A percentile compares a stretch with the other conserved stretches of the same genome.
These are phyloP conservation scores for Pachycephala philippinensis DNA, from an alignment of 2,113 vertebrate species.

Conservation along the genomic window DNA sequence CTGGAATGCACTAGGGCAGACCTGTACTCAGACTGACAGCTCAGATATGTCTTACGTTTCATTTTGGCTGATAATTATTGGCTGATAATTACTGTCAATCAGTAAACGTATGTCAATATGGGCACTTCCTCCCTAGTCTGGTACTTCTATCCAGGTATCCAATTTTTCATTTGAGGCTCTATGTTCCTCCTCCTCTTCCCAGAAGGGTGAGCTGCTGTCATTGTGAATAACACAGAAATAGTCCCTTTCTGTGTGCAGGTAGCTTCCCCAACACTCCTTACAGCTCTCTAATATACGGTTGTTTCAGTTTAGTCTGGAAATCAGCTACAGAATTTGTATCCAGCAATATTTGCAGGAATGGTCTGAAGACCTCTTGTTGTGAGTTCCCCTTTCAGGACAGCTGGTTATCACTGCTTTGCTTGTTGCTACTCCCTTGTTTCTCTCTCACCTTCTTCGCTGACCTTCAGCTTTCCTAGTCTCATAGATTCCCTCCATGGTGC, in stretches of 20 bases:
- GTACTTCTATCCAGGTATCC: not conserved
- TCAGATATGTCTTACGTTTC: not conserved
- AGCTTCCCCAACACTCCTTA: not conserved
- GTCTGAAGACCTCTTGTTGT: not conserved
- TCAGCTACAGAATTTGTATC: not conserved
- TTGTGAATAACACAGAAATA: not conserved
- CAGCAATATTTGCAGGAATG: not conserved
- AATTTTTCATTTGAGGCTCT: not conserved
- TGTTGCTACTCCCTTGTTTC: not conserved
- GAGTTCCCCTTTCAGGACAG: not conserved
- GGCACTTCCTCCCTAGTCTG: not conserved
- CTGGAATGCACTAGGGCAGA: not conserved
- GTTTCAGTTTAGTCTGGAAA: not conserved
- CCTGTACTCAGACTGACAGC: not conserved
- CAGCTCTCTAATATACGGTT: rapidly evolving
- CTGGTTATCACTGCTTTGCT: not conserved
- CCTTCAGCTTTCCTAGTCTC: not conserved
- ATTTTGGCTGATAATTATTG: not conserved
- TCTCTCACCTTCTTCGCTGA: not conserved
- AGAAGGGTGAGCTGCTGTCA: constrained; percentile 4
- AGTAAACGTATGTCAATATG: not conserved
- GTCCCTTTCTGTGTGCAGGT: not conserved
- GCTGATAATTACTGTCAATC: not conserved
- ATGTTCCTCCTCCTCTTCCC: not conserved
- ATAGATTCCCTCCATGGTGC: not conserved